phyloP scores from a whole-genome alignment of 2,888 invertebrate genomes.

The Orthosia cruda region DNA sequence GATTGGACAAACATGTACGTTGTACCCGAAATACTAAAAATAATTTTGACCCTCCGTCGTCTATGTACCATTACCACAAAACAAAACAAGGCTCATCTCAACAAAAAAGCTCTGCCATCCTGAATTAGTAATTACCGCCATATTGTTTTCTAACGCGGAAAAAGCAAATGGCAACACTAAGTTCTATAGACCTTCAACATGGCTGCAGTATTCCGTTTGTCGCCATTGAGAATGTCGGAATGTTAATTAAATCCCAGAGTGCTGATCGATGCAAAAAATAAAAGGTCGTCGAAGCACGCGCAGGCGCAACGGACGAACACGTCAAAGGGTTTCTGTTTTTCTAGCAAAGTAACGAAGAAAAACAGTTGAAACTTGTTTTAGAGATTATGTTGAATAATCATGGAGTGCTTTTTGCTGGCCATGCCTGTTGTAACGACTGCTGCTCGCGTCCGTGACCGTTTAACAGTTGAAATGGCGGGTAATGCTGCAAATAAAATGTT shows the following conservation, averaged over 20 bases:
- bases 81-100: background rate
- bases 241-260: constrained; percentile 73
- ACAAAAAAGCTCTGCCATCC: constrained; percentile 1
- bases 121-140: constrained; percentile 26
- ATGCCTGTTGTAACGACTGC: constrained; percentile 46
- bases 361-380: constrained; percentile 51
- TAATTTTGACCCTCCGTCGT: no score
- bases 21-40: background rate
- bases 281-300: constrained; percentile 86
- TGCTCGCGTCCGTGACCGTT: constrained; percentile 49
- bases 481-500: constrained; percentile 26
- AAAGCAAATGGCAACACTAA: constrained; percentile 32
- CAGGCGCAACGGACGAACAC: constrained; percentile 75
- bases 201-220: constrained; percentile 54
- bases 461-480: constrained; percentile 35
- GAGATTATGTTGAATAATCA: constrained; percentile 52
- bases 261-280: constrained; percentile 78
- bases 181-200: constrained; percentile 43
- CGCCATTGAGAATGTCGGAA: constrained; percentile 69
- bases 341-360: constrained; percentile 36
- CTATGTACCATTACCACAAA: background rate
- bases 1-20: background rate
- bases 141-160: constrained; percentile 32
- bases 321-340: constrained; percentile 61
- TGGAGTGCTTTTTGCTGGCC: constrained; percentile 34